phyloP scores from a whole-genome alignment of 2,888 invertebrate genomes.

The Philereme vetulata region DNA sequence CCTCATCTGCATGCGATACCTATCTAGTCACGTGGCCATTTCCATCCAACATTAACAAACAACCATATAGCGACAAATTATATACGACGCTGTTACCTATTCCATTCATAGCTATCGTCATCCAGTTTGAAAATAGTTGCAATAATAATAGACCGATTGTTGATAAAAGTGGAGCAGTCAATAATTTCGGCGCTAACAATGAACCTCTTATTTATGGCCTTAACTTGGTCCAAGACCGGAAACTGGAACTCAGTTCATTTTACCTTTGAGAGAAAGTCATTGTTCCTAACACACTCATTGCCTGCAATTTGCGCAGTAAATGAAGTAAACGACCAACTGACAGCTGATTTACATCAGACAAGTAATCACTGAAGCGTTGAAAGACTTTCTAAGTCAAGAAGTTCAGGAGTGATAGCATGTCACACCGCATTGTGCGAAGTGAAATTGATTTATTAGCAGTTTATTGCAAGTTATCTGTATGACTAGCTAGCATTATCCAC shows the following conservation, averaged over 20 bases:
- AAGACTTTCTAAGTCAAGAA: slow-evolving; percentile 48
- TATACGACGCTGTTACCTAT: slow-evolving; percentile 9
- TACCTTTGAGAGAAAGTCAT: slow-evolving; percentile 12
- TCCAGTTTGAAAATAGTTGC: slow-evolving; percentile 20
- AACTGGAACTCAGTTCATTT: slow-evolving; percentile 2
- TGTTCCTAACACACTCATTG: background rate
- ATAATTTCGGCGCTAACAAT: slow-evolving; percentile 21
- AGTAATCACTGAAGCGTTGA: slow-evolving; percentile 27
- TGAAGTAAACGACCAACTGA: slow-evolving; percentile 4
- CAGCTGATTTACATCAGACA: slow-evolving; percentile 25
- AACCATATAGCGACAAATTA: slow-evolving; percentile 16
- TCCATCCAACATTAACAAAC: slow-evolving; percentile 11
- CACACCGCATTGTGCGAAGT: slow-evolving; percentile 34
- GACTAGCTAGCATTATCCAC: background rate
- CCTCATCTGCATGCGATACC: slow-evolving; percentile 35
- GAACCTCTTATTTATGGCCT: slow-evolving; percentile 23
- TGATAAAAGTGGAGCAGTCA: slow-evolving; percentile 16
- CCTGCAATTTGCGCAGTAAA: background rate
- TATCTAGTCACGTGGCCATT: slow-evolving; percentile 26
- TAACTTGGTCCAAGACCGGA: slow-evolving; percentile 4
- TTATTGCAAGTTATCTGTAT: slow-evolving; percentile 21
- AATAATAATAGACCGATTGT: slow-evolving; percentile 23
- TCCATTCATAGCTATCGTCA: slow-evolving; percentile 22
- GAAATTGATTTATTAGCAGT: slow-evolving; percentile 42
- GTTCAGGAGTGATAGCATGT: slow-evolving; percentile 37